Conservation (phyloP, 1,140 invertebrate genomes). For the Hypsibius dujardini region DNA sequence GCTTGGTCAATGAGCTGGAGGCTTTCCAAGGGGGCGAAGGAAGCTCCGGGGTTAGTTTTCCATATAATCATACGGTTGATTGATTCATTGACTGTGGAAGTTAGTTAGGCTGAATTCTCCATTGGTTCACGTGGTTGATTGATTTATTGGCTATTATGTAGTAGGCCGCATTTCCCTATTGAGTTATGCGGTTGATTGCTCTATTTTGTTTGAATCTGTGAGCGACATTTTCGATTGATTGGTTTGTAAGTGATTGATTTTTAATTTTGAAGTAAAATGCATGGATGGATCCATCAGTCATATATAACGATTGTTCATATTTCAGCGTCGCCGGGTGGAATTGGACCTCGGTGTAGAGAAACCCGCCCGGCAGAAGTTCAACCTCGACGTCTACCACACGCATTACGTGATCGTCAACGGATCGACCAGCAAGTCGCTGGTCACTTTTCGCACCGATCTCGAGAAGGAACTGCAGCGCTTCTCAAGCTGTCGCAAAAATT, state of each 20-base stretch:
- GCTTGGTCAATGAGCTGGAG: conserved; percentile 14
- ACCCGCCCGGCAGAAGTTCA: conserved; percentile 12
- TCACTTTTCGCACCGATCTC: conserved; percentile 14
- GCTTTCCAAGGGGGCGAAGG: conserved; percentile 7
- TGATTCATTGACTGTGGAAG: no score
- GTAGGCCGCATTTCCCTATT: no score
- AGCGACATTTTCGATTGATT: no score
- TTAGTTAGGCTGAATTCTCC: no score
- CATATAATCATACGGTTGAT: no score
- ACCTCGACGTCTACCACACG: conserved; percentile 3
- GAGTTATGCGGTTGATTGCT: no score
- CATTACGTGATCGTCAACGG: conserved; percentile 13
- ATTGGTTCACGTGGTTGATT: not conserved
- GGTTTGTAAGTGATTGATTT: no score
- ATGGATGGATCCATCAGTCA: no score
- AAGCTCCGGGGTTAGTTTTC: not conserved
- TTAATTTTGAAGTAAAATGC: not conserved
- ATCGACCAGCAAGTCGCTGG: not conserved
- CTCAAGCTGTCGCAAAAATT: not conserved
- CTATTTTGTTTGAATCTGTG: no score
- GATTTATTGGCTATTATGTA: no score
- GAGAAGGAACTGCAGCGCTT: conserved; percentile 11
- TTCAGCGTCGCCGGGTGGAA: conserved; percentile 12
- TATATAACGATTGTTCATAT: not conserved
- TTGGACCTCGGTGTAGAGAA: conserved; percentile 3